phyloP scores from a whole-genome alignment of 2,888 invertebrate species.

The Eueremaeus valkanovi region DNA sequence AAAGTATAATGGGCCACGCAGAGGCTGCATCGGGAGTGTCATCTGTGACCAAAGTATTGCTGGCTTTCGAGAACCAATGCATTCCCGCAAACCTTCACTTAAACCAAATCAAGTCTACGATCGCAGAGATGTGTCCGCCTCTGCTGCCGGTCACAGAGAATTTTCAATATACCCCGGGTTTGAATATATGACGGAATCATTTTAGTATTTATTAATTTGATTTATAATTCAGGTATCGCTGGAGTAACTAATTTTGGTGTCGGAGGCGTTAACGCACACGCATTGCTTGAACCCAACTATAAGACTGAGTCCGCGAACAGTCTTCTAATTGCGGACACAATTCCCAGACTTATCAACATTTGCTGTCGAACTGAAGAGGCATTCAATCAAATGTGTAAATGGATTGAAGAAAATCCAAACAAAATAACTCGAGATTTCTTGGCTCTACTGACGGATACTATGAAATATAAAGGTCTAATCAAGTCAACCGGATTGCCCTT shows the following conservation, averaged over 20 bases:
- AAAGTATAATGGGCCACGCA: conserved; percentile 98
- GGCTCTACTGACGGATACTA: conserved; percentile 70
- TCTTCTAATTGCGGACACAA: conserved; percentile 48
- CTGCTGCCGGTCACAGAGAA: conserved; percentile 2
- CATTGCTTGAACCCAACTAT: conserved; percentile 49
- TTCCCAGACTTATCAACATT: conserved; percentile 67
- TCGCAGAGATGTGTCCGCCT: conserved; percentile 48
- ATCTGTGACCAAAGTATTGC: conserved; percentile 51
- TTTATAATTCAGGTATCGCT: conserved; percentile 50
- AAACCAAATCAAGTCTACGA: conserved; percentile 56
- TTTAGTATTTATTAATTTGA: not conserved
- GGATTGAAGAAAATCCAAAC: conserved; percentile 54
- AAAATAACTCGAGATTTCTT: conserved; percentile 63
- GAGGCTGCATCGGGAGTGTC: conserved; percentile 59
- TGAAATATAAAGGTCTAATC: conserved; percentile 52
- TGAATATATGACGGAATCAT: not conserved
- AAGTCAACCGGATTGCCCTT: conserved; percentile 30
- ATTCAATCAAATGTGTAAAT: conserved; percentile 62
- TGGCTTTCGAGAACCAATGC: conserved; percentile 54
- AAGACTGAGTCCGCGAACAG: conserved; percentile 43
- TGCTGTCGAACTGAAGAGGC: conserved; percentile 81
- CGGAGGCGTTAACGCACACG: conserved; percentile 55
- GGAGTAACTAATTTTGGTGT: conserved; percentile 60
- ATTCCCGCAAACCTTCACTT: conserved; percentile 57
- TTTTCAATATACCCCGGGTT: conserved; percentile 27